phyloP scores from a whole-genome alignment of 2,797 vertebrate genomes.

The Galago senegalensis region DNA sequence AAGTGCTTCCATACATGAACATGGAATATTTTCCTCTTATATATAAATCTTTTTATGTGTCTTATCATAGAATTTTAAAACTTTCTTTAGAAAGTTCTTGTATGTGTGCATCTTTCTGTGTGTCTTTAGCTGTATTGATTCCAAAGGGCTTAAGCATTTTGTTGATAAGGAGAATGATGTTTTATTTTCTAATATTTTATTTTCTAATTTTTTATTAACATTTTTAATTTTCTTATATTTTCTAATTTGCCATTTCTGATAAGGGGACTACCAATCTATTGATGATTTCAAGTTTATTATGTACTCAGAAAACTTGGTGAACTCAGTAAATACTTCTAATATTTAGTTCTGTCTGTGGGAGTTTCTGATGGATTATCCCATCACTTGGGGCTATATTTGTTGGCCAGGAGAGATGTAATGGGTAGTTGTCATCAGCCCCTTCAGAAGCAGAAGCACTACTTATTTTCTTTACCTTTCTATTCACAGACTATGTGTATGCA shows the following conservation, averaged over 20 bases:
- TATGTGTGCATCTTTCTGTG: neutral
- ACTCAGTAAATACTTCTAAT: neutral
- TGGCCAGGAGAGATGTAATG: neutral
- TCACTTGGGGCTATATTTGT: neutral
- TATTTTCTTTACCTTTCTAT: neutral
- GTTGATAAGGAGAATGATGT: neutral
- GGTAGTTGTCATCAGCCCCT: neutral
- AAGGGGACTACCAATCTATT: neutral
- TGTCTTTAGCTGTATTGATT: neutral
- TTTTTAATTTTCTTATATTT: neutral
- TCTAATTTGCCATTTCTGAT: neutral
- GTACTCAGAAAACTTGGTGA: neutral
- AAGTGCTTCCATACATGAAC: neutral
- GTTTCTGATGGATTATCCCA: neutral
- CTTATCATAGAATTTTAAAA: neutral
- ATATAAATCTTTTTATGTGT: neutral
- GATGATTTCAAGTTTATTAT: neutral
- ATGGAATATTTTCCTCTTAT: neutral
- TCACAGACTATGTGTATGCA: neutral
- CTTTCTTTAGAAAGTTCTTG: neutral
- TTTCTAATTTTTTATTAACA: neutral
- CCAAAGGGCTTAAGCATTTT: neutral
- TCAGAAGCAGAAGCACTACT: neutral
- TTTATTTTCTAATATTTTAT: neutral
- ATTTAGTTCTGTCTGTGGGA: neutral